Base-by-base conservation (phyloP, 1,140 invertebrate species). In the Heliothis subflexa region DNA sequence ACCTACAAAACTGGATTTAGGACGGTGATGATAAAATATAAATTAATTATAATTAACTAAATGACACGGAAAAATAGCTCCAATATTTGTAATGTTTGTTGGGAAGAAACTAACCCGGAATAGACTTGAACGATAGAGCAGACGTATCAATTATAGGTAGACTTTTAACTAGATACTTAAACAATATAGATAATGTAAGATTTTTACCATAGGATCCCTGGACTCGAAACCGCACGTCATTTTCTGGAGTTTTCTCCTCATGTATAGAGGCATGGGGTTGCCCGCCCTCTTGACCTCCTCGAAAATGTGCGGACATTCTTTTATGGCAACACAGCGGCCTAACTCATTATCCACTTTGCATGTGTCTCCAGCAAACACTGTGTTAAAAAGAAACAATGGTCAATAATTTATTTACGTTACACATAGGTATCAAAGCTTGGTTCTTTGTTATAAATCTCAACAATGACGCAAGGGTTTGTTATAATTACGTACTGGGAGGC, bases 161-260 rank as follows among this genome's bases (percentile, higher is more conserved):
- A 28, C 28, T 28, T 28, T 4, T 28, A 28, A 28, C 28, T 28
- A 28, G 4, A 28, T 28, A 28, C n/a, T n/a, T n/a, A n/a, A 28
- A 7, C 33, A 33, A 3, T 2, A 7, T 40, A 40, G 33, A 40
- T 33, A 33, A 33, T 7, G 33, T 14, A 52, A n/a, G 3, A 12
- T 78, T 80, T 83, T 73, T 86, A 93, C 92, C 83, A 91, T 61
- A 13, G 90, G 92, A 13, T 90, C 74, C 47, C 88, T 80, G 0
- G 75, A 68, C n/a, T 89, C 81, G 71, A 89, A 94, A 2, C 92
- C 92, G 59, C 92, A 94, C 0, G 70, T 80, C 0, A 92, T 80
- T 0, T 50, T 66, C 21, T 88, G 81, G 10, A 94, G 80, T 68
- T 89, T 93, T 10, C 79, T 72, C 33, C 88, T 85, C 16, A 94